A percentile compares a stretch with the other conserved stretches of the same genome.
Conservation (phyloP, 2,888 invertebrate species). For the Chloromyia formosa region DNA sequence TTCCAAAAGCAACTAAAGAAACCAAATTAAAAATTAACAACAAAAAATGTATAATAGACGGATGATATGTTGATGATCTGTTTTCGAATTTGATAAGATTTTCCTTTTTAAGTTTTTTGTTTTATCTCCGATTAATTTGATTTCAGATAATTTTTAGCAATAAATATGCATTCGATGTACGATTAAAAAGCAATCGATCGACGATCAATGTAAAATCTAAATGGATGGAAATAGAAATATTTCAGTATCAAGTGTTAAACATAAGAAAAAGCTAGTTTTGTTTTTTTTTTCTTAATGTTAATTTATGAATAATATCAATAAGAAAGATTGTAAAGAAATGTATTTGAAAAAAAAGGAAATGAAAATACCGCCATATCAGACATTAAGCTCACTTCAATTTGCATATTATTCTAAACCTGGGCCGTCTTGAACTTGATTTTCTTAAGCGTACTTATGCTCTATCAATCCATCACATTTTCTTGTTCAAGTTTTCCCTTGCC, state of each 20-base stretch:
- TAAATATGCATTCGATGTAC: neutral
- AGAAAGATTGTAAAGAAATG: too few species aligned
- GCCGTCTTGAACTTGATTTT: constrained; percentile 13
- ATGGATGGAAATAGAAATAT: too few species aligned
- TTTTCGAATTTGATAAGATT: constrained; percentile 29
- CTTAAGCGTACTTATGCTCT: constrained; percentile 19
- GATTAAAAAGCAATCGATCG: too few species aligned
- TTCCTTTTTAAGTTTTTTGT: neutral
- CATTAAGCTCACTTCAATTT: constrained; percentile 7
- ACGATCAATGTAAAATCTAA: too few species aligned
- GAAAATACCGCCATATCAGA: neutral
- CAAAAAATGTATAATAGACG: constrained; percentile 18
- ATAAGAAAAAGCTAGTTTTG: neutral
- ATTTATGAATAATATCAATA: too few species aligned
- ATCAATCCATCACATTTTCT: constrained; percentile 29
- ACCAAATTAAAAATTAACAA: neutral
- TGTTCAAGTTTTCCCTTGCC: neutral
- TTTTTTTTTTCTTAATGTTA: too few species aligned
- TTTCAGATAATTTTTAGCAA: neutral
- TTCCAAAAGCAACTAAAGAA: too few species aligned
- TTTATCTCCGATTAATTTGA: neutral
- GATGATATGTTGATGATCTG: constrained; percentile 41
- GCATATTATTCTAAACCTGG: neutral
- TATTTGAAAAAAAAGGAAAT: neutral
- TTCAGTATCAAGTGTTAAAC: too few species aligned